Conservation (phyloP, 2,113 vertebrate species). For the Pterocles orientalis region DNA sequence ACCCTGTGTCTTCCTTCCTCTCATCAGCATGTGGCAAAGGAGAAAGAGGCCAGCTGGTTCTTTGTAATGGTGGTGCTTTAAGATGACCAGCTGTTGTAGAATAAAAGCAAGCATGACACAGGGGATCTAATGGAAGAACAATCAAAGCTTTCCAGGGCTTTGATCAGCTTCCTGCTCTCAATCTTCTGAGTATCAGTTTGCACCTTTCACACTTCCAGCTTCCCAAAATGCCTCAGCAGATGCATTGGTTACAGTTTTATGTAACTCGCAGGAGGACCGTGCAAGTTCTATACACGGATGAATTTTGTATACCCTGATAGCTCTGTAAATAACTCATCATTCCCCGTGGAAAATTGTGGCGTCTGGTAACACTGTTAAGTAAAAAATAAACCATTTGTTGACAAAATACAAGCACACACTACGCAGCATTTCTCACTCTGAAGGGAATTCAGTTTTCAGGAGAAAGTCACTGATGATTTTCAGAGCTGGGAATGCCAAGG, state of each 20-base stretch:
- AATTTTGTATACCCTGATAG: not conserved
- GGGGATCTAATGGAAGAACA: not conserved
- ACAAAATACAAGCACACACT: not conserved
- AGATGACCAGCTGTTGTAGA: not conserved
- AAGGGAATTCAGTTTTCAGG: not conserved
- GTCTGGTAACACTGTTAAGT: not conserved
- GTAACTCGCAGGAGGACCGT: not conserved
- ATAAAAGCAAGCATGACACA: not conserved
- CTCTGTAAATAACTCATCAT: not conserved
- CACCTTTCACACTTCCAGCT: not conserved
- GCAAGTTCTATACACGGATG: not conserved
- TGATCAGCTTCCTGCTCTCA: not conserved
- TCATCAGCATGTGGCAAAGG: not conserved
- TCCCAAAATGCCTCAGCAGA: not conserved
- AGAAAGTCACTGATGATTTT: not conserved
- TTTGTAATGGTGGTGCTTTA: not conserved
- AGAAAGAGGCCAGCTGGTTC: not conserved
- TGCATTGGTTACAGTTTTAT: not conserved
- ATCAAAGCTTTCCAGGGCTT: conserved; percentile 11
- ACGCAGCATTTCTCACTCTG: not conserved
- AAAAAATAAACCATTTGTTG: conserved; percentile 11
- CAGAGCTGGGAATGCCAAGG: not conserved
- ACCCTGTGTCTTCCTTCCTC: not conserved
- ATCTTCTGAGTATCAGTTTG: not conserved
- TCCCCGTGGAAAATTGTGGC: not conserved